phyloP scores from a whole-genome alignment of 2,888 invertebrate genomes.

The Ichneumon xanthorius region DNA sequence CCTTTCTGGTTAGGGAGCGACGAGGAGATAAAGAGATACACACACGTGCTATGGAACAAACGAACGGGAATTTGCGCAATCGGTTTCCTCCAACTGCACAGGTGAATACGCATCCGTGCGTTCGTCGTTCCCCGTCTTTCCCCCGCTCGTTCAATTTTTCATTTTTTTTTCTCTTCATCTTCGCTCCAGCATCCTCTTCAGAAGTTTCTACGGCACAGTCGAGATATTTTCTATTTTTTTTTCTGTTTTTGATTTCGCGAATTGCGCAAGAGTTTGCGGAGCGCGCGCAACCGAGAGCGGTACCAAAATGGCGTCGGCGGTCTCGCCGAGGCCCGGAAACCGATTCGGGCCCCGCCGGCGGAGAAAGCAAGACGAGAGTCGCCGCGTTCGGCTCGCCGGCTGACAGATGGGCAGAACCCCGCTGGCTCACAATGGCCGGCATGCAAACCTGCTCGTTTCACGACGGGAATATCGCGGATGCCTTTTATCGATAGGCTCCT shows the following conservation, averaged over 20 bases:
- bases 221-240: neutral
- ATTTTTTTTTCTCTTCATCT: conserved; percentile 21
- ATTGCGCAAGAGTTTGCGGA: conserved; percentile 36
- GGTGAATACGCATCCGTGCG: conserved; percentile 59
- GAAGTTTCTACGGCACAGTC: neutral
- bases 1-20: conserved; percentile 8
- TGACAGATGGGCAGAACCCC: conserved; percentile 74
- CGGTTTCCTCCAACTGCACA: conserved; percentile 67
- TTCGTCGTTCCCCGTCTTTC: conserved; percentile 35
- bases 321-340: conserved; percentile 75
- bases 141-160: neutral
- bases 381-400: conserved; percentile 61
- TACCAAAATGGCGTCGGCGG: conserved; percentile 19
- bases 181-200: neutral
- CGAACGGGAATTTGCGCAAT: conserved; percentile 70
- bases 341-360: conserved; percentile 79
- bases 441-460: neutral
- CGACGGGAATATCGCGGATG: conserved; percentile 23
- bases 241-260: conserved; percentile 6
- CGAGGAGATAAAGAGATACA: conserved; percentile 2
- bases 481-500: conserved; percentile 38
- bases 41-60: conserved; percentile 17
- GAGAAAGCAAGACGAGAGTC: conserved; percentile 76
- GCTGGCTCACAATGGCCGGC: conserved; percentile 37
- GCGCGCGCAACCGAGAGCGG: conserved; percentile 6